phyloP scores from a whole-genome alignment of 2,888 invertebrate species.

The Kuschelorhynchus macadamiae region DNA sequence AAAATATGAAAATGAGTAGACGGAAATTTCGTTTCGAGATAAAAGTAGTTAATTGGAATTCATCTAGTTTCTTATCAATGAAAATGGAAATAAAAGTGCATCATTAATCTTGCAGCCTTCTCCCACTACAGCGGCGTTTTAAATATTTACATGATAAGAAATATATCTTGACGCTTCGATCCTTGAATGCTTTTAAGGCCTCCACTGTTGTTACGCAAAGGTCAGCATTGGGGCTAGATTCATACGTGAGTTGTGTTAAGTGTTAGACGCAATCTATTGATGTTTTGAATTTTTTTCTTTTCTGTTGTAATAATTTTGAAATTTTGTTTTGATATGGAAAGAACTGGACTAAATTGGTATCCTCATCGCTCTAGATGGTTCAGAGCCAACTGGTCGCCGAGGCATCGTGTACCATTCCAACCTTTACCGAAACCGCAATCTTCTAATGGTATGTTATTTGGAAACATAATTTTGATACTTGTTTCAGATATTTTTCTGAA shows the following conservation, averaged over 20 bases:
- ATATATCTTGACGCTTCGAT: constrained; percentile 8
- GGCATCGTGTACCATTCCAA: constrained; percentile 60
- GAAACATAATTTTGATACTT: no score
- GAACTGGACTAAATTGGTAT: constrained; percentile 56
- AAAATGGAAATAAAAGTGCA: constrained; percentile 40
- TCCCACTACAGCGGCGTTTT: constrained; percentile 23
- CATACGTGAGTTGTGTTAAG: background rate
- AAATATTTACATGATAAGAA: constrained; percentile 23
- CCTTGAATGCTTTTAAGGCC: constrained; percentile 3
- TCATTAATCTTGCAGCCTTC: constrained; percentile 24
- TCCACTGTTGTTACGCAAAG: constrained; percentile 26
- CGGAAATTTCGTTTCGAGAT: background rate
- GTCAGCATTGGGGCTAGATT: constrained; percentile 29
- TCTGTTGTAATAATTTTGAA: background rate
- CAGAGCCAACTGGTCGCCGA: constrained; percentile 65
- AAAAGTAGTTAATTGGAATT: background rate
- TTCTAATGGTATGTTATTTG: constrained; percentile 76
- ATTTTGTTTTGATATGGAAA: constrained; percentile 56
- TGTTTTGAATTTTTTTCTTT: constrained; percentile 10
- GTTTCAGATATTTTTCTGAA: no score
- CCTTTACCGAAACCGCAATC: constrained; percentile 62
- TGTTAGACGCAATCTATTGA: background rate
- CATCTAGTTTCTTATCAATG: background rate
- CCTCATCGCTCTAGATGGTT: constrained; percentile 63
- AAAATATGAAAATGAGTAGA: no score